Evolutionary conservation across 2,888 invertebrate genomes (phyloP), one percentile per base, ranked within the genome.

Genomic region (Drosophila bunnanda): DNA sequence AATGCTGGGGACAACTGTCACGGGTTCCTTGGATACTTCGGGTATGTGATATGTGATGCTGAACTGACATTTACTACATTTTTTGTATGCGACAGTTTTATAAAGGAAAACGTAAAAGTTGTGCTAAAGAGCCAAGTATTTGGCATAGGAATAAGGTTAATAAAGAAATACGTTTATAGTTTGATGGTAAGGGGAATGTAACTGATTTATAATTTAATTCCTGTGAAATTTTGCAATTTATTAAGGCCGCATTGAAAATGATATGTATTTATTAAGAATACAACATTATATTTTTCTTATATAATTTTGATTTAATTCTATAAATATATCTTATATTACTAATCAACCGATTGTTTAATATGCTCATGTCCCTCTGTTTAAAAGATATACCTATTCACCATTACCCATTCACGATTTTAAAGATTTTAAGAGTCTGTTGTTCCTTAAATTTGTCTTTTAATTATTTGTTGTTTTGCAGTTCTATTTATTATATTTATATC

Each of bases 1-100:
- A 82, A 82, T 82, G 71, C 20, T 64, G 48, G 43, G 48, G 54
- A 61, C 61, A 64, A 75, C 65, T 75, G 76, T 28, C 53, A 17
- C 52, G 22, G 53, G 53, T 67, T 44, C 60, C 22, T 59, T 30
- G 55, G 71, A 66, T 54, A 50, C 62, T 64, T 39, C 13, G 58
- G 43, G 13, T 30, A 32, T n/a, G n/a, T n/a, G n/a, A 30, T 30
- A 8, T 30, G 48, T 62, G 46, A 59, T 56, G 43, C 39, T 36
- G 12, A 57, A 56, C 12, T 56, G 53, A 56, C 56, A 76, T 74
- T 77, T 74, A 60, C 53, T 58, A 22, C 46, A 46, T 48, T 65
- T 72, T 71, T 53, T 39, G 53, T 38, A n/a, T 46, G 28, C 39
- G 67, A 46, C 50, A 46, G 50, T 76, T 77, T 75, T 60, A 71